Base-by-base conservation (phyloP, 2,888 invertebrate species). In the Laspeyria flexula region DNA sequence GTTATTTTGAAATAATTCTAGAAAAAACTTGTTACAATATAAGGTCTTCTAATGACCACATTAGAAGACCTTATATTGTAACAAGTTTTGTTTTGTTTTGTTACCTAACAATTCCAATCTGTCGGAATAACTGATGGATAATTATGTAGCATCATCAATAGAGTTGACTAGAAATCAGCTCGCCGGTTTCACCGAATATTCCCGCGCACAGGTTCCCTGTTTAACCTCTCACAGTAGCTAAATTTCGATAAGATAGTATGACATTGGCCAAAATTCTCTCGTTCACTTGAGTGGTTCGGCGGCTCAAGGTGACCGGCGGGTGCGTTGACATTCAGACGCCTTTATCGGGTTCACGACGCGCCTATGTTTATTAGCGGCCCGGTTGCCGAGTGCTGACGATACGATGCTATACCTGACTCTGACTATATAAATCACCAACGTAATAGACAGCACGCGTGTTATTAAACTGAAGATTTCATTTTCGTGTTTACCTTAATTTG, bases 251-350 rank as follows among this genome's bases (percentile, higher is more conserved):
- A 81, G 78, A 77, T 79, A 75, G 72, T 77, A 76, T 81, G 83
- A 81, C 80, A 81, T 83, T 84, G 79, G 81, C 81, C 77, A 82
- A 82, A 86, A 83, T 85, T 84, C 77, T 80, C 77, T 76, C 75
- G 75, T 67, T 73, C 72, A 75, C 73, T 77, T 75, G 73, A 75
- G 75, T 73, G 70, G 74, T 73, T 70, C 71, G 73, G 65, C 67
- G 74, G 65, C 76, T 76, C 89, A 89, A 88, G 89, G 90, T 89
- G 90, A 89, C 88, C 88, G 86, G 66, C 77, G 80, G 79, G 85
- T 83, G 79, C 88, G 88, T 85, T 87, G 88, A 89, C 89, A 88
- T 89, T 89, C 86, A 88, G 87, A 88, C 86, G 86, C 77, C 86
- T 86, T 83, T 86, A 85, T 84, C 82, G 78, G 71, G 74, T 76